These are phyloP conservation scores for Pristionchus fissidentatus DNA, from an alignment of 2,888 invertebrate genomes.

Conservation along the genomic window DNA sequence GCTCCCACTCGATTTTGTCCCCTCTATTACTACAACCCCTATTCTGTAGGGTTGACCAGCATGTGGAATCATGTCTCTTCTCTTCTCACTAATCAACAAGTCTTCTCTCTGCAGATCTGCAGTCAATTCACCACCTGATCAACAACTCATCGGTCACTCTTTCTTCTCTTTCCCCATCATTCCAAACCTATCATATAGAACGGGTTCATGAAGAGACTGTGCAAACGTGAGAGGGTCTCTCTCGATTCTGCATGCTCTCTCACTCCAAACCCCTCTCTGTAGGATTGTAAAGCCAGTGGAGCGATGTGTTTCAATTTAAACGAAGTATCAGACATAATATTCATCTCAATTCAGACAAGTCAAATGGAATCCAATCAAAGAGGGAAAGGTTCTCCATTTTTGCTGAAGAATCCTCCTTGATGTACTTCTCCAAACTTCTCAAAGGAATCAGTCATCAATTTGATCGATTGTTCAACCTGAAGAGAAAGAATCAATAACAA, in stretches of 20 bases:
- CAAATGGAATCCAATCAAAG: no score
- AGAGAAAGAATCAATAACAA: background rate
- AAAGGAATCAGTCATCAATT: slow-evolving; percentile 11
- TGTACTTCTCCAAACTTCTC: background rate
- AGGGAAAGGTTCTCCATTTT: slow-evolving; percentile 41
- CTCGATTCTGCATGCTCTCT: no score
- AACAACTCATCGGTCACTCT: background rate
- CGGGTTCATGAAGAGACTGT: no score
- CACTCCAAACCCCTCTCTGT: no score
- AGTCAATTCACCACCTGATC: background rate
- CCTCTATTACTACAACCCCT: no score
- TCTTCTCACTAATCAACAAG: background rate
- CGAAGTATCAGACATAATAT: no score
- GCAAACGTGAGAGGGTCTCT: no score
- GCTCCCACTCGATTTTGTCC: background rate
- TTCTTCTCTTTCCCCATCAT: background rate
- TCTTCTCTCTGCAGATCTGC: background rate
- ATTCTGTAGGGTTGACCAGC: no score
- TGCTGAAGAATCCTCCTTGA: slow-evolving; percentile 30
- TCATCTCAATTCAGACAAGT: no score
- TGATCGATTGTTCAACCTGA: slow-evolving; percentile 43
- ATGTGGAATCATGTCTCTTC: background rate
- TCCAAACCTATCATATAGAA: no score
- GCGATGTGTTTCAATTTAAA: no score
- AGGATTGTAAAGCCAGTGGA: no score